A percentile compares a stretch with the other conserved stretches of the same genome.
Evolutionary conservation across 2,888 invertebrate genomes (phyloP).

Genomic region (Smittia aterrima): DNA sequence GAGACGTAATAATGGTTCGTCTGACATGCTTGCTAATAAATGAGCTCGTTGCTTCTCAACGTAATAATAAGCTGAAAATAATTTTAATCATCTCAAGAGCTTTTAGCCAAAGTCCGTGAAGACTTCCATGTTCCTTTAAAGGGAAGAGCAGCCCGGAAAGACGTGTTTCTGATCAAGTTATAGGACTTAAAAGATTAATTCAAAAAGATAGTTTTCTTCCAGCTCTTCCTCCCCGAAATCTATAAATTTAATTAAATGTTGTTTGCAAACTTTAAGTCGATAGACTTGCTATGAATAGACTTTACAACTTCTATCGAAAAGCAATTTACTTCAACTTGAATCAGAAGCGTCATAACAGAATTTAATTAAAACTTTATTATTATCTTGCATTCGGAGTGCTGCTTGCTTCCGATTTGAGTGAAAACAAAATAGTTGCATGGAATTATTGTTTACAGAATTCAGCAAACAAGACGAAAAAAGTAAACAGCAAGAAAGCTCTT

Average conservation of each 20-base stretch:
- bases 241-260: constrained; percentile 5
- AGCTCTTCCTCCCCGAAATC: neutral
- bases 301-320: neutral
- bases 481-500: neutral
- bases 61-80: neutral
- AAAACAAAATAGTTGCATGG: neutral
- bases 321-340: neutral
- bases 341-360: neutral
- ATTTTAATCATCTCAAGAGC: neutral
- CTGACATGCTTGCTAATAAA: neutral
- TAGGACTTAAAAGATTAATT: neutral
- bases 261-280: neutral
- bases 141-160: no score
- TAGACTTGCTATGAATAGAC: neutral
- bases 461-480: constrained; percentile 3
- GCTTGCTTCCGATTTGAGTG: neutral
- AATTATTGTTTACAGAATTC: neutral
- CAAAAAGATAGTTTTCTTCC: neutral
- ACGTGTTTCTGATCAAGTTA: neutral
- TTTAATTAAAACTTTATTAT: constrained; percentile 7
- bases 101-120: neutral
- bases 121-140: no score
- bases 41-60: neutral
- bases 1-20: neutral
- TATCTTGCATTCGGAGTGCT: neutral